Evolutionary conservation across 1,140 invertebrate species (phyloP), one percentile per base, ranked within the genome.

Genomic region (Zaprionus ghesquierei): DNA sequence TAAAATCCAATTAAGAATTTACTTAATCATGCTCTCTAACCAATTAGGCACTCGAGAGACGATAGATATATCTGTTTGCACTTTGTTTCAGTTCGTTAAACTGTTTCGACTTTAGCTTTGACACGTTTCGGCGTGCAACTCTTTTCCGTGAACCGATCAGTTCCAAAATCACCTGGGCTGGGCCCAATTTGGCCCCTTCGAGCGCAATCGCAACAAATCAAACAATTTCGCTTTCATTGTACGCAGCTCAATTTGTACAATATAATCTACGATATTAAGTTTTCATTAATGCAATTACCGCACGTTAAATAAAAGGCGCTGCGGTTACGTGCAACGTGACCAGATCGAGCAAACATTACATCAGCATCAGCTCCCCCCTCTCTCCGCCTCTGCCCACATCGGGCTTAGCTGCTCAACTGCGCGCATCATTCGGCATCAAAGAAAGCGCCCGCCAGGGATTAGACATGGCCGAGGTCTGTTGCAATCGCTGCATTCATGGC

Each of bases 191-290:
- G 51, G 61, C 29, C 31, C 62, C 65, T 46, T 33, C 22, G 53
- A 31, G 51, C 62, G 49, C 61, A 81, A 81, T 77, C 60, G 75
- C 56, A 72, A 50, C 66, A 86, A 86, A 86, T 81, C 82, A 86
- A 87, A 86, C 81, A 86, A 87, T 87, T 86, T 86, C 81, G 82
- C 81, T 86, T 86, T 86, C 81, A 81, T 87, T 86, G 82, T 87
- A 86, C 81, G 78, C 81, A 86, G 75, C 82, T 86, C 81, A 86
- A 86, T 86, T 86, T 87, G 82, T 86, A 87, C 78, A 86, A 86
- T 81, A 87, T 86, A 86, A 86, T 86, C 87, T 86, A 77, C 51
- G 82, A 86, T 87, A 87, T 85, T 77, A 85, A 79, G 78, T 81
- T 79, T 85, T 86, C 85, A 85, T 86, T 86, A 87, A 86, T 86